Percentiles rank a stretch among this genome's conserved stretches.
Evolutionary conservation across 1,140 invertebrate species (phyloP).

Genomic region (Eupeodes corollae): DNA sequence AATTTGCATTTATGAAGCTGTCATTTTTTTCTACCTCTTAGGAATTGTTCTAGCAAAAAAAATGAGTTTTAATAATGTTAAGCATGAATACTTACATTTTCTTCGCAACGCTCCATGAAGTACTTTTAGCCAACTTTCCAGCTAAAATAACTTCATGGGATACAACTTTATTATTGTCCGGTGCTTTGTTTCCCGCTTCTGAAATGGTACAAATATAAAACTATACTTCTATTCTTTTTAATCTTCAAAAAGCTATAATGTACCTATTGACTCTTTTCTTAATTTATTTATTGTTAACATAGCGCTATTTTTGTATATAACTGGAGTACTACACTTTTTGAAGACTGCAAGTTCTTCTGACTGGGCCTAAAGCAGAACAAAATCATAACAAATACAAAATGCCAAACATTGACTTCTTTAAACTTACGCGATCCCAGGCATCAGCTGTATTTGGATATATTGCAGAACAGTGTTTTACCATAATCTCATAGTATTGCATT

Average conservation of each 20-base stretch:
- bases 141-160: conserved; percentile 55
- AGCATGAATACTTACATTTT: conserved; percentile 20
- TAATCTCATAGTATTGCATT: conserved; percentile 71
- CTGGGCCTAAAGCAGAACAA: conserved; percentile 40
- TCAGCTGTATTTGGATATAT: conserved; percentile 58
- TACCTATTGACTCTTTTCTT: conserved; percentile 51
- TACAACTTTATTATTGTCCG: conserved; percentile 33
- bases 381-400: neutral
- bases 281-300: conserved; percentile 66
- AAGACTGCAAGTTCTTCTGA: conserved; percentile 68
- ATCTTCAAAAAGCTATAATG: conserved; percentile 6
- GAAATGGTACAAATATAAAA: conserved; percentile 1
- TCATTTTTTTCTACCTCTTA: no score
- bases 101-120: conserved; percentile 59
- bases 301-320: conserved; percentile 75
- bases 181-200: conserved; percentile 30
- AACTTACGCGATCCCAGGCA: conserved; percentile 52
- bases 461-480: conserved; percentile 77
- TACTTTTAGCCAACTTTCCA: conserved; percentile 46
- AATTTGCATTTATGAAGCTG: no score
- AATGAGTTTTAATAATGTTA: neutral
- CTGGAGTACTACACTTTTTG: conserved; percentile 62
- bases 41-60: no score
- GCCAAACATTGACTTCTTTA: neutral
- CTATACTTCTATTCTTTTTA: conserved; percentile 23